Base-by-base conservation (phyloP, 92 coral and sea anemone species). In the Zoanthus sociatus region DNA sequence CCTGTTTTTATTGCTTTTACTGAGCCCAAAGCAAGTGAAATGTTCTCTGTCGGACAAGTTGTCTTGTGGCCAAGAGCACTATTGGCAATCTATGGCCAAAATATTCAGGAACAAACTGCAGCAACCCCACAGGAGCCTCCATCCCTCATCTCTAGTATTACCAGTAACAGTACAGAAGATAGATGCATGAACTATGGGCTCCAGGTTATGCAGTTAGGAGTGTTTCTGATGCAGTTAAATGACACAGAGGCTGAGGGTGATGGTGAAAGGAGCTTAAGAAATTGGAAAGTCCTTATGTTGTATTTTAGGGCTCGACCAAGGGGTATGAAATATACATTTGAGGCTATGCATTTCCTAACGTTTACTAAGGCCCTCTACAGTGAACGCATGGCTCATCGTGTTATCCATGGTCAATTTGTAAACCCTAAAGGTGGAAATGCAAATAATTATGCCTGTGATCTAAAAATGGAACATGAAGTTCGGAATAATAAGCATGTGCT, bases 271-370 rank as follows among this genome's bases (percentile, higher is more conserved):
- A 87, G 91, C 55, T 31, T 88, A 15, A 51, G 82, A n/a, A 91
- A 93, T 71, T 93, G 95, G 95, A 93, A 90, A 70, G 8, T 92
- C 42, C 86, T 94, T 42, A 82, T 94, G 93, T 51, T 94, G 63
- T 94, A 92, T 45, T 92, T 90, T 45, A 53, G 92, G 51, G 73
- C 87, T 5, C 32, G 89, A 7, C 0, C 78, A 0, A 68, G 88
- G 1, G 88, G 87, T 17, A 90, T 79, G 82, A 92, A 92, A 74
- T 90, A 90, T 71, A 93, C 84, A 44, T 92, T 70, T 68, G 93
- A 92, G 47, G 91, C 91, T 2, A 92, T 92, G 95, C 64, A n/a
- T 26, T 56, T 56, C n/a, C 64, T 89, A 46, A 92, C 88, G 8
- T 88, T 87, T 84, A 71, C 60, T 54, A 92, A 86, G 42, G 94